Conservation (phyloP, 2,797 vertebrate genomes). For the Malurus splendens region DNA sequence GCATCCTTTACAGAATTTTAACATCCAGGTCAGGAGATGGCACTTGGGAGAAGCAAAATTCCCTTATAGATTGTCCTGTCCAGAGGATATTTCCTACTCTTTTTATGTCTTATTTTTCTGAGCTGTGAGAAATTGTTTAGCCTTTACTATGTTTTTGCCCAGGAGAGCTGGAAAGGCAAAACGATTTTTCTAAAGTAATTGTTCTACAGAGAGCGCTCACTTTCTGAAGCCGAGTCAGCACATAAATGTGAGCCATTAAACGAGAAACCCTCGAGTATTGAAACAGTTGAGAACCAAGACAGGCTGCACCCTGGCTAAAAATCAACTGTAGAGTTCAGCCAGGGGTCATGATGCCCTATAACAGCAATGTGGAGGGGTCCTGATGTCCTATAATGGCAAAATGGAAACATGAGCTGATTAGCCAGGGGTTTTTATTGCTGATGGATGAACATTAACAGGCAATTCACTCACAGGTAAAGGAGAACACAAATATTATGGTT, state of each 20-base stretch:
- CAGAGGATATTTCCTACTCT: background rate
- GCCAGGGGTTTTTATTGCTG: background rate
- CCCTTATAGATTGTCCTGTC: background rate
- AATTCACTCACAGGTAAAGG: background rate
- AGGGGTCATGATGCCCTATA: background rate
- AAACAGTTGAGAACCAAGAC: background rate
- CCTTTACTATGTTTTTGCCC: background rate
- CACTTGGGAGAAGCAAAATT: background rate
- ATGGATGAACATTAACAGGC: background rate
- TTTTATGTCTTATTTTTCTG: background rate
- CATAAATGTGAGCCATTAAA: background rate
- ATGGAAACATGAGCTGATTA: background rate
- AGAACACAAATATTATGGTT: background rate
- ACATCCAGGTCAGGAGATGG: background rate
- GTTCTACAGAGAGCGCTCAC: background rate
- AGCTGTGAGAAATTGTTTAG: background rate
- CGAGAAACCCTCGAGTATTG: background rate
- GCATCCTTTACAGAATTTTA: background rate
- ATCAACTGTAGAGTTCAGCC: background rate
- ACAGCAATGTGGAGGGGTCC: background rate
- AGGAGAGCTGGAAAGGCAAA: background rate
- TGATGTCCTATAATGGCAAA: background rate
- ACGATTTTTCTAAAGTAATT: background rate
- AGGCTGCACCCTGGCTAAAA: background rate
- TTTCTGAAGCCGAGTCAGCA: background rate